phyloP scores from a whole-genome alignment of 2,888 invertebrate genomes.

The Meghimatium bilineatum region DNA sequence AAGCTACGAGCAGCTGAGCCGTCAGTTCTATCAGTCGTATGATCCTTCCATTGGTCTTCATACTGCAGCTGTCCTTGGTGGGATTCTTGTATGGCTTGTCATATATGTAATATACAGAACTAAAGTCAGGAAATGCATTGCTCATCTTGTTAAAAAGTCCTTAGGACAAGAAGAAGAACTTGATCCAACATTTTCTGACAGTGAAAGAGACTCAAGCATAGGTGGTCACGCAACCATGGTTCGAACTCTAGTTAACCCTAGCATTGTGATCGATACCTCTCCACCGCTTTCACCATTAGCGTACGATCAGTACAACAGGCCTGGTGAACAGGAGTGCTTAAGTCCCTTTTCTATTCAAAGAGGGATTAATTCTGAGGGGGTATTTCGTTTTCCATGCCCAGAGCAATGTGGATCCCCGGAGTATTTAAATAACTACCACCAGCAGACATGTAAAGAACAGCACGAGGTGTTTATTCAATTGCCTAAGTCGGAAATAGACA shows the following conservation, averaged over 20 bases:
- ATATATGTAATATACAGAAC: constrained; percentile 62
- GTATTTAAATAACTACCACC: constrained; percentile 13
- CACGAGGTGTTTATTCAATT: constrained; percentile 17
- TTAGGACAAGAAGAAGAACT: constrained; percentile 3
- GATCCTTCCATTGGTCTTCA: constrained; percentile 65
- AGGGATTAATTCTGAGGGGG: constrained; percentile 9
- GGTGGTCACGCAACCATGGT: constrained; percentile 26
- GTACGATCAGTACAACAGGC: constrained; percentile 26
- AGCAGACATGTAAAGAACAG: not conserved
- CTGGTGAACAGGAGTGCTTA: constrained; percentile 15
- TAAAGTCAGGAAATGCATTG: constrained; percentile 53
- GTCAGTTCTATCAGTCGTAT: constrained; percentile 60
- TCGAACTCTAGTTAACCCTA: constrained; percentile 42
- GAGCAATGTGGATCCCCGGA: not conserved
- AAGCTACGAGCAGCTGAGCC: constrained; percentile 43
- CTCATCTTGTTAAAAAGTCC: constrained; percentile 32
- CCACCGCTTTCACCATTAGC: constrained; percentile 36
- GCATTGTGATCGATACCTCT: constrained; percentile 42
- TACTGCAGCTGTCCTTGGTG: constrained; percentile 64
- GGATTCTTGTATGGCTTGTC: constrained; percentile 61
- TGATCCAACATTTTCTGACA: constrained; percentile 3
- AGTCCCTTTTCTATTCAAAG: constrained; percentile 29
- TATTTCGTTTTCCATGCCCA: constrained; percentile 34
- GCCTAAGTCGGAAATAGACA: constrained; percentile 42
- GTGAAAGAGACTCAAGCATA: constrained; percentile 11